Percentiles rank a stretch among this genome's conserved stretches.
phyloP scores from a whole-genome alignment of 2,113 vertebrate genomes.

The Platycercus adscitus region DNA sequence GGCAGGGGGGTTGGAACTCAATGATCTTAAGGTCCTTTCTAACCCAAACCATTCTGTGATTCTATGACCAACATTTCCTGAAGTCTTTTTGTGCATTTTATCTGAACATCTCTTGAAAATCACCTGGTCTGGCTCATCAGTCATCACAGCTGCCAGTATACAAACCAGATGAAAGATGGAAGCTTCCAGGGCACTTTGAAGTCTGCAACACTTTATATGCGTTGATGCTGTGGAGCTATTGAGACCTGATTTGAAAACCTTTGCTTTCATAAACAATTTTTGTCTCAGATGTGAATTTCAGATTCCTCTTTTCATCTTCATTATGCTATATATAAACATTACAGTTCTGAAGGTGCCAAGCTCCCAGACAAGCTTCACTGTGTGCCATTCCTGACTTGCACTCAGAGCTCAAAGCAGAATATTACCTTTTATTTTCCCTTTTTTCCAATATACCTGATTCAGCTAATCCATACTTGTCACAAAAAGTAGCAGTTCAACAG shows the following conservation, averaged over 20 bases:
- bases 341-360: background rate
- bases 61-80: background rate
- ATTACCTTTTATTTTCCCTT: background rate
- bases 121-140: background rate
- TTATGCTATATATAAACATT: background rate
- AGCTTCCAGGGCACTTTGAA: constrained; percentile 14
- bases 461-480: background rate
- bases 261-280: constrained; percentile 19
- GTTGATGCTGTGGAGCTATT: background rate
- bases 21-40: background rate
- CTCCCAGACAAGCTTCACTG: background rate
- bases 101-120: background rate
- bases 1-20: background rate
- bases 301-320: background rate
- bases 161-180: background rate
- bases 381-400: rapidly evolving
- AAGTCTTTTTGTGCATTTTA: background rate
- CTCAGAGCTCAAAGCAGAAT: background rate
- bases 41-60: background rate
- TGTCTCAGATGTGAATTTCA: constrained; percentile 23
- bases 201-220: background rate
- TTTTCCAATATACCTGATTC: background rate
- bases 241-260: constrained; percentile 2
- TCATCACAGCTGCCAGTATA: background rate
- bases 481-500: background rate